Evolutionary conservation across 37 sponge, comb jelly and placozoan genomes (phyloP), one percentile per base, ranked within the genome.

Genomic region (Crambe crambe): DNA sequence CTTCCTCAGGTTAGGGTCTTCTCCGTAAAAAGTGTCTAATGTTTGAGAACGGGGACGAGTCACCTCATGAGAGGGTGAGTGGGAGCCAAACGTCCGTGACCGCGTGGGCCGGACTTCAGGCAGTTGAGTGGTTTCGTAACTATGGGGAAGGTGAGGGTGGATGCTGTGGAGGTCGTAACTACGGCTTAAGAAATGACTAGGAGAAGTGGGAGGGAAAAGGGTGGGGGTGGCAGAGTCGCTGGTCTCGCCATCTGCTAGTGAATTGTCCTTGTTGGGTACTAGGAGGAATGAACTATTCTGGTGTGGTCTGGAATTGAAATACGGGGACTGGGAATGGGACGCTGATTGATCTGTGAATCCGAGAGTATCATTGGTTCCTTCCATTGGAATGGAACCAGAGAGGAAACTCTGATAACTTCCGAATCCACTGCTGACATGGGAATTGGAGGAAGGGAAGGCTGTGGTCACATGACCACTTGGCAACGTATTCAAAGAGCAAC

Each of bases 91-190:
- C 1, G 62, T 76, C 21, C 34, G 38, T 30, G 74, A 3, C 6
- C 42, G 22, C 59, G 41, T 58, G 61, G 62, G 40, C 1, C 27
- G 38, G 2, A 60, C 42, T 57, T 76, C 74, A 1, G 74, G 57
- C 3, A 54, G 74, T 32, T 38, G 74, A 31, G 80, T 69, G 25
- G 70, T 25, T 10, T 79, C 80, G 31, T 56, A 68, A 23, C 58
- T 68, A 25, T 6, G 57, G 3, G 78, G 67, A 1, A 78, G 67
- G 67, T 78, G 67, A 37, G 80, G 70, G 70, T 79, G 80, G 23
- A 68, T 25, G 80, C 3, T 1, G 40, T 69, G 80, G 34, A 69
- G 70, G 39, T 76, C 76, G 20, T 27, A 38, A 36, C 63, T 76
- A 1, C 42, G 21, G 37, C 62, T 38, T 39, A 76, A 41, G 10